phyloP scores from a whole-genome alignment of 2,888 invertebrate species.

The Agriopis leucophaearia region DNA sequence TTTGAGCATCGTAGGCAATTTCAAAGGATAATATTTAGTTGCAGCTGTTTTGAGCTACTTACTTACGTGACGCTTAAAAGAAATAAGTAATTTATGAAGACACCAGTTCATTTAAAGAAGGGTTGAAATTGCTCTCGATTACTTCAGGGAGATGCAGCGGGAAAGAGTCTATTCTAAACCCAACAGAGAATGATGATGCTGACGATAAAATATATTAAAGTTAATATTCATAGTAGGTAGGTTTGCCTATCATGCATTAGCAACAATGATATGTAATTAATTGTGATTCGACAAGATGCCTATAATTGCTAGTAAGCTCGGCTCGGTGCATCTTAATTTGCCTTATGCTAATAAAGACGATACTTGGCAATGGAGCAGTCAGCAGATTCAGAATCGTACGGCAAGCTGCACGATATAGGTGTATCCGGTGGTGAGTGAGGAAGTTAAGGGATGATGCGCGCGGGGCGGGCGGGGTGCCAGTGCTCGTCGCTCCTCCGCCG shows the following conservation, averaged over 20 bases:
- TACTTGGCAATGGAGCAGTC: slow-evolving; percentile 69
- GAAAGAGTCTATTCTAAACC: not conserved
- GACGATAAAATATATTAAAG: not conserved
- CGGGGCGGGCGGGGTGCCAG: slow-evolving; percentile 74
- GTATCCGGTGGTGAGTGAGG: slow-evolving; percentile 58
- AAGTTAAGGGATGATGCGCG: slow-evolving; percentile 67
- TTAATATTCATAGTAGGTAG: not conserved
- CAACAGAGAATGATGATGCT: not conserved
- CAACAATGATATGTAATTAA: slow-evolving; percentile 11
- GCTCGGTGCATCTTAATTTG: slow-evolving; percentile 72
- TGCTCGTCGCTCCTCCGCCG: slow-evolving; percentile 76
- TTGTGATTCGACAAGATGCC: slow-evolving; percentile 22
- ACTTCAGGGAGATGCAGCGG: not conserved
- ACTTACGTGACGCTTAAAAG: not conserved
- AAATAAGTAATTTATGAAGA: not conserved
- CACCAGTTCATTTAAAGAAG: too few relatives aligned
- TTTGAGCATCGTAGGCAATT: slow-evolving; percentile 21
- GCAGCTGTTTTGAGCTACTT: not conserved
- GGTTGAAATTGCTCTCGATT: not conserved
- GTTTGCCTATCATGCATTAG: not conserved
- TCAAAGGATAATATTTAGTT: slow-evolving; percentile 12
- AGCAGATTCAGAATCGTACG: slow-evolving; percentile 65
- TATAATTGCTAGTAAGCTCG: not conserved
- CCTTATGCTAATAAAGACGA: slow-evolving; percentile 80
- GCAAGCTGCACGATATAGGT: slow-evolving; percentile 71